Percentiles rank a stretch among this genome's conserved stretches.
Conservation (phyloP, 1,140 invertebrate genomes). For the Halyomorpha halys region DNA sequence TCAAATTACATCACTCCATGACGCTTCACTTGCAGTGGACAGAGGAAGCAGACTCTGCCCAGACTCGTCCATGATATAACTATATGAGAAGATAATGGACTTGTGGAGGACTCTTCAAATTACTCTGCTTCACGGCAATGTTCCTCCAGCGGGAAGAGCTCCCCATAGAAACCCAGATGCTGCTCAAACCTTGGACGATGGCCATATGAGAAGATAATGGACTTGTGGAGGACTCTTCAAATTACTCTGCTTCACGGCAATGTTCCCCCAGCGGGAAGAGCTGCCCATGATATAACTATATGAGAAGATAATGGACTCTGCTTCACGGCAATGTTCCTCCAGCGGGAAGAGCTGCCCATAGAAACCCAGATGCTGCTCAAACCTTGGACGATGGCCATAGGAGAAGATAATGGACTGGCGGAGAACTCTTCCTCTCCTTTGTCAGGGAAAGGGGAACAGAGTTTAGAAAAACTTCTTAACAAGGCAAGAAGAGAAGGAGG, state of each 20-base stretch:
- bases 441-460: neutral
- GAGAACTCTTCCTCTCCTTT: neutral
- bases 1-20: too few species aligned
- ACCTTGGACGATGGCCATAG: neutral
- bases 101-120: too few species aligned
- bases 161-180: too few species aligned
- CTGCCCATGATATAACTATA: too few species aligned
- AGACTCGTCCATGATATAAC: too few species aligned
- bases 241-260: too few species aligned
- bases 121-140: too few species aligned
- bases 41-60: too few species aligned
- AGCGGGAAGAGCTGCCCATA: neutral
- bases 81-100: too few species aligned
- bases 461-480: conserved; percentile 8
- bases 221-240: neutral
- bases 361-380: conserved; percentile 8
- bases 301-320: too few species aligned
- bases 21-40: too few species aligned
- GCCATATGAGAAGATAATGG: neutral
- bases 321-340: too few species aligned
- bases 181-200: neutral
- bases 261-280: neutral
- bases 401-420: neutral
- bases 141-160: neutral
- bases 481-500: neutral